A percentile compares a stretch with the other conserved stretches of the same genome.
These are phyloP conservation scores for Folsomia manolachei DNA, from an alignment of 2,888 invertebrate genomes.

Conservation along the genomic window DNA sequence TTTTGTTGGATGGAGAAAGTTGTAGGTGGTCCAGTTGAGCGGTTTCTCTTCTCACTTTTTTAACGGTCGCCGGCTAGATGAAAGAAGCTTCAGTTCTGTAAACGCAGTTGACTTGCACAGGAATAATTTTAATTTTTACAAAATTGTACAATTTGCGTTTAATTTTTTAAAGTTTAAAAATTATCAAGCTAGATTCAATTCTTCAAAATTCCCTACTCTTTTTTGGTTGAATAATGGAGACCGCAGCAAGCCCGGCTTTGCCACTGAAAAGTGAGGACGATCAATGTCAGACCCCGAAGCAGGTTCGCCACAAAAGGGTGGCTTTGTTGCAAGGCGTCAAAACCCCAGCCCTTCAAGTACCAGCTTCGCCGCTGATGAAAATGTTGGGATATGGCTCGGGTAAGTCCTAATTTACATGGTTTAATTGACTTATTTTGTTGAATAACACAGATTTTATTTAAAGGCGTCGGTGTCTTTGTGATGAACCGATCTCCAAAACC, in stretches of 20 bases:
- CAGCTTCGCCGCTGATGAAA: conserved; percentile 37
- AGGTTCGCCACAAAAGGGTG: conserved; percentile 17
- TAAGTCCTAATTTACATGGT: not conserved
- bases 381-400: conserved; percentile 43
- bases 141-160: too few species aligned
- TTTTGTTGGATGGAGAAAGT: too few species aligned
- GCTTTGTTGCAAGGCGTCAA: not conserved
- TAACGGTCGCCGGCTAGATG: too few species aligned
- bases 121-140: too few species aligned
- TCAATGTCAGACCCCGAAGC: conserved; percentile 15
- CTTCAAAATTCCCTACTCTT: too few species aligned
- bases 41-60: too few species aligned
- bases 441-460: conserved; percentile 36
- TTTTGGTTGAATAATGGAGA: too few species aligned
- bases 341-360: conserved; percentile 34
- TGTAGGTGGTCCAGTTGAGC: too few species aligned
- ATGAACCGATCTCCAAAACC: conserved; percentile 69
- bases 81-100: too few species aligned
- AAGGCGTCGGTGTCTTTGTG: conserved; percentile 74
- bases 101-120: too few species aligned
- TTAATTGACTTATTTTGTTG: not conserved
- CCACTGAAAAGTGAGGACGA: not conserved
- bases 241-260: not conserved
- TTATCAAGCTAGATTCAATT: too few species aligned
- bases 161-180: too few species aligned